Percentiles rank a stretch among this genome's conserved stretches.
phyloP scores from a whole-genome alignment of 2,113 vertebrate species.

The Dasyurus viverrinus region DNA sequence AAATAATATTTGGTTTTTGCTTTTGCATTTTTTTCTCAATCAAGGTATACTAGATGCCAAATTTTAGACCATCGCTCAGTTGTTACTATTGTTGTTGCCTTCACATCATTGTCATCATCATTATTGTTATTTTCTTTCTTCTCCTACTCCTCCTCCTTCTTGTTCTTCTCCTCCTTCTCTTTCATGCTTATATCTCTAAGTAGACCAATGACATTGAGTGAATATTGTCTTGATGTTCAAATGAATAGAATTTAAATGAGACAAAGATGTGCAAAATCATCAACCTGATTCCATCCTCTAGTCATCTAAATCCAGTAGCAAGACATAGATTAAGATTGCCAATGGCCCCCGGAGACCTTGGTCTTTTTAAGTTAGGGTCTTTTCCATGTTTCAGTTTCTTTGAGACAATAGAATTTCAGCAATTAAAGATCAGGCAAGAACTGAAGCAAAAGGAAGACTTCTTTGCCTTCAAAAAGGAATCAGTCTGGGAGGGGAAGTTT shows the following conservation, averaged over 20 bases:
- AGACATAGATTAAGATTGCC: not conserved
- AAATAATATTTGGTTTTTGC: not conserved
- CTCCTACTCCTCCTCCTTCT: too few species aligned
- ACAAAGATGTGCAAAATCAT: not conserved
- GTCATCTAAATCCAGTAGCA: not conserved
- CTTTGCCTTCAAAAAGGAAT: not conserved
- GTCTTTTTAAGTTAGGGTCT: not conserved
- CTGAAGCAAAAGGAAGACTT: too few species aligned
- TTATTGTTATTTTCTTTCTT: too few species aligned
- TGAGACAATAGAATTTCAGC: not conserved
- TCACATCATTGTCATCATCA: too few species aligned
- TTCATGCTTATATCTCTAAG: not conserved
- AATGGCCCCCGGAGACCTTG: not conserved
- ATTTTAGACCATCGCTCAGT: not conserved
- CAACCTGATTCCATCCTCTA: not conserved
- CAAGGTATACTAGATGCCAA: not conserved
- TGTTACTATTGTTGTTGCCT: too few species aligned
- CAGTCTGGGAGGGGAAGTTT: not conserved
- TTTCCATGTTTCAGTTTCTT: not conserved
- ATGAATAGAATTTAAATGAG: not conserved
- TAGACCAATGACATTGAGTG: not conserved
- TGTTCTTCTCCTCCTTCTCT: too few species aligned
- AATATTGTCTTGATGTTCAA: not conserved
- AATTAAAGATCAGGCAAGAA: not conserved
- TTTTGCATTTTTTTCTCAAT: not conserved